Conservation (phyloP, 2,113 vertebrate genomes). For the Epinephelus lanceolatus region DNA sequence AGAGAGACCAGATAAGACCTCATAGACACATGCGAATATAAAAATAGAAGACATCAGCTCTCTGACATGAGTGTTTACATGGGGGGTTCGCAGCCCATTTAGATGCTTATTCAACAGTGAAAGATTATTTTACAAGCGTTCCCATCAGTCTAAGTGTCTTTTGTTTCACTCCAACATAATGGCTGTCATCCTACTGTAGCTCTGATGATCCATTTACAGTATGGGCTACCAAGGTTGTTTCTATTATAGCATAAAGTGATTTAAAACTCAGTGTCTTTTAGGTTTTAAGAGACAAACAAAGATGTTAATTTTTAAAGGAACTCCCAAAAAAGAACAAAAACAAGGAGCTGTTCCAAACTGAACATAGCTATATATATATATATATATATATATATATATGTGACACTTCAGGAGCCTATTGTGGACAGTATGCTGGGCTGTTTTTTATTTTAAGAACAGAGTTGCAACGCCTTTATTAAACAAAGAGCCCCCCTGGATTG, state of each 20-base stretch:
- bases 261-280: slow-evolving; percentile 31
- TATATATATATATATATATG: no score
- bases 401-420: neutral
- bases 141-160: slow-evolving; percentile 24
- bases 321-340: slow-evolving; percentile 16
- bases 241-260: slow-evolving; percentile 28
- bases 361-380: neutral
- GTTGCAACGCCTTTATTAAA: neutral
- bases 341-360: slow-evolving; percentile 19
- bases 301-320: slow-evolving; percentile 25
- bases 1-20: slow-evolving; percentile 75
- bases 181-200: slow-evolving; percentile 5
- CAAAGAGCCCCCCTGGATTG: neutral
- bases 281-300: slow-evolving; percentile 28
- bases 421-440: neutral
- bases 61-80: slow-evolving; percentile 20
- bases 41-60: slow-evolving; percentile 57
- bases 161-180: slow-evolving; percentile 29
- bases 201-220: slow-evolving; percentile 39
- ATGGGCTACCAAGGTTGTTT: slow-evolving; percentile 26
- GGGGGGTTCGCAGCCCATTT: slow-evolving; percentile 30
- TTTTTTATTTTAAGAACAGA: neutral
- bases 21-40: slow-evolving; percentile 75
- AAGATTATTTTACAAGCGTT: slow-evolving; percentile 20
- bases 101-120: slow-evolving; percentile 31